These are phyloP conservation scores for Blennius ocellaris DNA, from an alignment of 2,113 vertebrate species.

Conservation along the genomic window DNA sequence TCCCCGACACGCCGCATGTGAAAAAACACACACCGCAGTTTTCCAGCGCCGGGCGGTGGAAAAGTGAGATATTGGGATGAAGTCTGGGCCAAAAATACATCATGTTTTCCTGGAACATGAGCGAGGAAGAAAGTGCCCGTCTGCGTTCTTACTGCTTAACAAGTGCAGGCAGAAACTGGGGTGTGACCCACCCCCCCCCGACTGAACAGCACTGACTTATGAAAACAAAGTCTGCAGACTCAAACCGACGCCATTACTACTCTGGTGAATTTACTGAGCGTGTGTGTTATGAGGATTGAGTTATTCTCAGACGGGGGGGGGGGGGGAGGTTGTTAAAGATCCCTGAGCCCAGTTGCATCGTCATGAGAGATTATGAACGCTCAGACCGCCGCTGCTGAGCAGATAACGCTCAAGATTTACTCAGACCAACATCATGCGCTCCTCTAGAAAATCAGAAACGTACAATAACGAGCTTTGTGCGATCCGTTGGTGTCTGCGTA, in stretches of 20 bases:
- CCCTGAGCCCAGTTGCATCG: slow-evolving; percentile 33
- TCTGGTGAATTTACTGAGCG: slow-evolving; percentile 11
- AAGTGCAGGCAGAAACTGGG: slow-evolving; percentile 46
- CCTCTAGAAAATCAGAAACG: slow-evolving; percentile 42
- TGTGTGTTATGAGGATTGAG: slow-evolving; percentile 29
- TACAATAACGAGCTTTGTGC: slow-evolving; percentile 58
- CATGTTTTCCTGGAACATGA: slow-evolving; percentile 66
- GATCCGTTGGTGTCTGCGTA: slow-evolving; percentile 32
- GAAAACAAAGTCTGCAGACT: slow-evolving; percentile 48
- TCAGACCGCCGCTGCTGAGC: slow-evolving; percentile 10
- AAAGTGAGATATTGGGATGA: slow-evolving; percentile 60
- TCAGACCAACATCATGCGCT: slow-evolving; percentile 61
- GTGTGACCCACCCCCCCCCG: slow-evolving; percentile 30
- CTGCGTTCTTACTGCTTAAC: slow-evolving; percentile 40
- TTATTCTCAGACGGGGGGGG: slow-evolving; percentile 12
- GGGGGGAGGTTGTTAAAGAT: too few species aligned
- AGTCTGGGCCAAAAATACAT: slow-evolving; percentile 58
- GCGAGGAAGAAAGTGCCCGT: slow-evolving; percentile 40
- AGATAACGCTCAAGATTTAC: slow-evolving; percentile 36
- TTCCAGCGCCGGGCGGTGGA: slow-evolving; percentile 47
- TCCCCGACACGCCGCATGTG: not conserved
- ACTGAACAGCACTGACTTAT: slow-evolving; percentile 34
- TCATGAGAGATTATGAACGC: slow-evolving; percentile 36
- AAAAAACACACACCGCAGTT: slow-evolving; percentile 5
- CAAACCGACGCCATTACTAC: slow-evolving; percentile 14